Percentiles rank a stretch among this genome's conserved stretches.
Conservation (phyloP, 53 echinoderm and acorn worm species). For the Antedon mediterranea region DNA sequence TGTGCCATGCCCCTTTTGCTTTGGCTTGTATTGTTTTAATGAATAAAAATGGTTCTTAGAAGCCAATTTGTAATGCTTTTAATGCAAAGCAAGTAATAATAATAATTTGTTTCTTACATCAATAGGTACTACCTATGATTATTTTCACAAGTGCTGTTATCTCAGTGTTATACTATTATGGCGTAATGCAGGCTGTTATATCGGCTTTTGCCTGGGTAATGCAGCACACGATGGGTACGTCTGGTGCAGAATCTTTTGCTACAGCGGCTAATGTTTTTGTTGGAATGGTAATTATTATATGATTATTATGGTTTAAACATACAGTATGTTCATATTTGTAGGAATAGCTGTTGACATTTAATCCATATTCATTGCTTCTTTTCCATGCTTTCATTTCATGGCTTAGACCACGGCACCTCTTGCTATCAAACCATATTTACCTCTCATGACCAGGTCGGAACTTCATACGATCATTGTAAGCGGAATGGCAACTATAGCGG, state of each 20-base stretch:
- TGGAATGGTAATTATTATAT: constrained; percentile 50
- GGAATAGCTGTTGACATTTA: too few species aligned
- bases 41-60: background rate
- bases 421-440: constrained; percentile 85
- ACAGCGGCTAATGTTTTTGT: constrained; percentile 90
- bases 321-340: background rate
- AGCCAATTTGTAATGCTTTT: background rate
- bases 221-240: constrained; percentile 90
- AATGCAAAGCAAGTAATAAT: too few species aligned
- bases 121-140: constrained; percentile 78
- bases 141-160: constrained; percentile 85
- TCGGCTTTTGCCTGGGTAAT: constrained; percentile 53
- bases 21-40: background rate
- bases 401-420: constrained; percentile 88
- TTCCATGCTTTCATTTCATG: background rate
- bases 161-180: constrained; percentile 63
- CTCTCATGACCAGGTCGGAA: constrained; percentile 81
- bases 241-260: constrained; percentile 88
- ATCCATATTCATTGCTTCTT: too few species aligned
- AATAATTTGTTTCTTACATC: constrained; percentile 2
- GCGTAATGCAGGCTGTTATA: constrained; percentile 75
- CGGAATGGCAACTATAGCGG: constrained; percentile 90
- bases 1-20: background rate
- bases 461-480: constrained; percentile 68
- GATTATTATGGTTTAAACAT: background rate